phyloP scores from a whole-genome alignment of 2,797 vertebrate genomes.

The Sebastiscus albofasciatus region DNA sequence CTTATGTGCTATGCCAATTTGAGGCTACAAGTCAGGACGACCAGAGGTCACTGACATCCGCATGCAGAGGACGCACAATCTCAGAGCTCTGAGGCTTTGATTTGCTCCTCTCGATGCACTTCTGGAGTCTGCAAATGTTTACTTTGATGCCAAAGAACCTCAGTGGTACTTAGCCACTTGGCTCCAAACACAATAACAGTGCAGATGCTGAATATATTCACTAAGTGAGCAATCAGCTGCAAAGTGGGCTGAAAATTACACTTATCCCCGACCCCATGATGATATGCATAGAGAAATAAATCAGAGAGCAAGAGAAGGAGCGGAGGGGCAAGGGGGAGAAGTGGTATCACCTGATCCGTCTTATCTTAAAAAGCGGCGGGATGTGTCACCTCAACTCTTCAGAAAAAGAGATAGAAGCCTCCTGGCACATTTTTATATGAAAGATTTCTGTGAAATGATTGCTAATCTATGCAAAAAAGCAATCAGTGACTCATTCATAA shows the following conservation, averaged over 20 bases:
- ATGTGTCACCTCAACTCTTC: conserved; percentile 78
- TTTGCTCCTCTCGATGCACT: conserved; percentile 37
- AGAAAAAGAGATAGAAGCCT: conserved; percentile 73
- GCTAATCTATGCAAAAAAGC: conserved; percentile 90
- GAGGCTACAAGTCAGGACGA: conserved; percentile 50
- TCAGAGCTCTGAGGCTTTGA: conserved; percentile 33
- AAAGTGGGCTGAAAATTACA: conserved; percentile 80
- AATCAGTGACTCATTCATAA: conserved; percentile 89
- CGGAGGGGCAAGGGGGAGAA: conserved; percentile 64
- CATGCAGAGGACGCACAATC: conserved; percentile 13
- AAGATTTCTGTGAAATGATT: conserved; percentile 87
- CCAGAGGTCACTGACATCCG: conserved; percentile 64
- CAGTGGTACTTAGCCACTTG: conserved; percentile 67
- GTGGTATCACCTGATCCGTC: conserved; percentile 79
- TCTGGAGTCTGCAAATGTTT: conserved; percentile 69
- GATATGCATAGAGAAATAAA: conserved; percentile 80
- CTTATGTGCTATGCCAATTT: conserved; percentile 48
- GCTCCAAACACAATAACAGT: conserved; percentile 73
- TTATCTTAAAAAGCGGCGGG: conserved; percentile 77
- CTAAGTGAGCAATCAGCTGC: conserved; percentile 83
- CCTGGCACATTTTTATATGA: conserved; percentile 79
- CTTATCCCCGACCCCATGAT: conserved; percentile 72
- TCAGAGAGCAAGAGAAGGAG: conserved; percentile 68
- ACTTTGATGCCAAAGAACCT: conserved; percentile 66
- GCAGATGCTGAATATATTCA: conserved; percentile 79